Base-by-base conservation (phyloP, 1,140 invertebrate species). In the Nixonia krombeini region DNA sequence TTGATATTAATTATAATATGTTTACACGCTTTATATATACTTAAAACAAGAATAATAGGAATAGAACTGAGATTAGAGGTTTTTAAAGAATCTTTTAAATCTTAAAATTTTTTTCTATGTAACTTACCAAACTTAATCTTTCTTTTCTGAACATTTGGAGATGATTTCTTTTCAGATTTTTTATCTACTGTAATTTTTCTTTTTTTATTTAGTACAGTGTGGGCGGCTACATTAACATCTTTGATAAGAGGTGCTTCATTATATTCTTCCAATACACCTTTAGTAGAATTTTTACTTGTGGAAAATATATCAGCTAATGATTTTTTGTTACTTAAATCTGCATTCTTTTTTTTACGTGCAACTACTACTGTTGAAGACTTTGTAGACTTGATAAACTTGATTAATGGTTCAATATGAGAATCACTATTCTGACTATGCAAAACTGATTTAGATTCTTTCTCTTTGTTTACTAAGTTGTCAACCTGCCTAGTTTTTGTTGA, bases 281-380 rank as follows among this genome's bases (percentile, higher is more conserved):
- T 13, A 3, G 44, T n/a, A 9, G 13, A 26, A 3, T 29, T 7
- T 6, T 1, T 9, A 35, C 8, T 33, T 7, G n/a, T 15, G 9
- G 67, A 75, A 63, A 80, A 80, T 71, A 83, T 76, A 49, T 72
- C 69, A 17, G 73, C 61, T n/a, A 85, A 63, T 9, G 80, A 76
- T 53, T 74, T 83, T 9, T 76, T 80, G 10, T 53, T 9, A 29
- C 57, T 13, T n/a, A n/a, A n/a, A n/a, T n/a, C n/a, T n/a, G n/a
- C n/a, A 2, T 10, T 37, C 4, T 23, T 42, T 5, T n/a, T 58
- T 63, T 73, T 65, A 75, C 6, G 64, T 6, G 72, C 77, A 26
- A 85, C 47, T 47, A 80, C 41, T 13, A 70, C 70, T 72, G 76
- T 80, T 18, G 69, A 47, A 9, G 46, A 31, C 37, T 72, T 73